Evolutionary conservation across 2,888 invertebrate genomes (phyloP).

Genomic region (Platycheirus rosarum): DNA sequence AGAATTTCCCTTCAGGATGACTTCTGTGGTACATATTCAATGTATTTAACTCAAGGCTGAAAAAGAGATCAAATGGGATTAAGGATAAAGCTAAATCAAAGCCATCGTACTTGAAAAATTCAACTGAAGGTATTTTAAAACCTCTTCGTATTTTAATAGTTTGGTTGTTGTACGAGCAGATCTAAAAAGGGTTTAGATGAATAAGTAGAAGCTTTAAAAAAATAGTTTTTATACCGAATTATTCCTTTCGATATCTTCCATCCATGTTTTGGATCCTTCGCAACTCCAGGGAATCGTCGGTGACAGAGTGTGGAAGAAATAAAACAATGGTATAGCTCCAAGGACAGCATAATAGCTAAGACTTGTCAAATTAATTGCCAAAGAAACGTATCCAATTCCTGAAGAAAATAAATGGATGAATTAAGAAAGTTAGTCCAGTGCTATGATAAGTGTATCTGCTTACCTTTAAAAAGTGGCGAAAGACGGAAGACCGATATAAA

Average conservation of each 20-base stretch:
- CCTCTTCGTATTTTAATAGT: not conserved
- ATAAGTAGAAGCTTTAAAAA: too few species aligned
- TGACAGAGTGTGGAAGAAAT: conserved; percentile 87
- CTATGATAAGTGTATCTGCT: not conserved
- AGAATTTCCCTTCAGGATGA: conserved; percentile 34
- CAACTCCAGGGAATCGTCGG: conserved; percentile 91
- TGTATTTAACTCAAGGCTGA: not conserved
- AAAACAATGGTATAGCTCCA: conserved; percentile 85
- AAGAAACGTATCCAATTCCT: conserved; percentile 94
- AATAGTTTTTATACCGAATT: conserved; percentile 6
- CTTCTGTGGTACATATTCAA: not conserved
- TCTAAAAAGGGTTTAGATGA: not conserved
- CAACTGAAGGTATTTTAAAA: conserved; percentile 19
- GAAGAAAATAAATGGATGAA: not conserved
- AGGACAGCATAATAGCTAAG: conserved; percentile 87
- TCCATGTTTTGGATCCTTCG: conserved; percentile 82
- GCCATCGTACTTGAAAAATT: conserved; percentile 40
- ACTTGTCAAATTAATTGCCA: conserved; percentile 89
- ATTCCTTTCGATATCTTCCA: too few species aligned
- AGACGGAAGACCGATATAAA: conserved; percentile 90
- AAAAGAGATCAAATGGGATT: not conserved
- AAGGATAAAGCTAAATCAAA: too few species aligned
- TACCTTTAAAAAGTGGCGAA: conserved; percentile 92
- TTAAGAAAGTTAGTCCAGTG: too few species aligned
- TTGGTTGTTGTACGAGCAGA: conserved; percentile 4